Percentiles rank a stretch among this genome's conserved stretches.
These are phyloP conservation scores for Coilia nasus DNA, from an alignment of 2,797 vertebrate genomes.

Conservation along the genomic window DNA sequence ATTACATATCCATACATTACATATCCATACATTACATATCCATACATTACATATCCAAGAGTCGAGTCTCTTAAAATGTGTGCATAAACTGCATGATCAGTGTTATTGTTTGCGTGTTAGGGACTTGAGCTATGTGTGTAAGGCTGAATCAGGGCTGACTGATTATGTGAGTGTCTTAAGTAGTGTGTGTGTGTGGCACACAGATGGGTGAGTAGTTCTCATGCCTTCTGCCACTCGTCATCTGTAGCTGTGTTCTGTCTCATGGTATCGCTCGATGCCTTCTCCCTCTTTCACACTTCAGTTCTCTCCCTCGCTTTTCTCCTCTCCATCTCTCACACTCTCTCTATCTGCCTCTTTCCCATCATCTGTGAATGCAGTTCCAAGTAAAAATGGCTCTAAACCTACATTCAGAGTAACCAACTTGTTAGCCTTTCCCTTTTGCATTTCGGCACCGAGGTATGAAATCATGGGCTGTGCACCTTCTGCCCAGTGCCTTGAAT, in stretches of 20 bases:
- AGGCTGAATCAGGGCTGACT: not conserved
- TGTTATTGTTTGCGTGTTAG: not conserved
- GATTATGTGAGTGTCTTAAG: not conserved
- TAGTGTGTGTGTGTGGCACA: conserved; percentile 34
- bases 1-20: not conserved
- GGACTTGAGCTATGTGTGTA: not conserved
- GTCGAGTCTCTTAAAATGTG: not conserved
- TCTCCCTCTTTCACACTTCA: conserved; percentile 30
- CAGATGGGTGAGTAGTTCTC: conserved; percentile 65
- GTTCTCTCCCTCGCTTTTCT: conserved; percentile 53
- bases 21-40: too few relatives aligned
- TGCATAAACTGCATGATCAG: not conserved
- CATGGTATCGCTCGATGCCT: conserved; percentile 23
- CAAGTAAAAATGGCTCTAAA: not conserved
- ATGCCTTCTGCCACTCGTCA: conserved; percentile 57
- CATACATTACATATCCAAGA: too few relatives aligned
- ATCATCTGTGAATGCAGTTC: not conserved
- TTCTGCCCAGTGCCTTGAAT: too few relatives aligned
- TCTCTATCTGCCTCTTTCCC: not conserved
- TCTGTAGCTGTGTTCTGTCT: conserved; percentile 38
- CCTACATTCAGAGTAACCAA: too few relatives aligned
- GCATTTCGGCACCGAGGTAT: too few relatives aligned
- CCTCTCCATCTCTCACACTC: conserved; percentile 40
- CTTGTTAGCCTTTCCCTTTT: too few relatives aligned
- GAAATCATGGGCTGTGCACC: too few relatives aligned